Base-by-base conservation (phyloP, 2,797 vertebrate genomes). In the Anableps anableps region DNA sequence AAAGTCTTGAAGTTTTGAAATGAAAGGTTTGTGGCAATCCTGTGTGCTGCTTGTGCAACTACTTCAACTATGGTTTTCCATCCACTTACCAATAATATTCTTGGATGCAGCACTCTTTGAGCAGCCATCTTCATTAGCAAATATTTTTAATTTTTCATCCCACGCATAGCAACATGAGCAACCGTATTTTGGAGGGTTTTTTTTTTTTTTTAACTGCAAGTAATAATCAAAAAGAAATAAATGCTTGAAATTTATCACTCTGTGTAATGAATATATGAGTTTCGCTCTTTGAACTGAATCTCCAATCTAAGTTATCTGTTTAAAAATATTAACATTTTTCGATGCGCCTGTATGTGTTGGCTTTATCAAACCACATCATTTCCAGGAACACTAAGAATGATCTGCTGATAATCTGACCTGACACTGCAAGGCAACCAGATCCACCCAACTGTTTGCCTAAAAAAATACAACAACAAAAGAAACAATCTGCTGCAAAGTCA, bases 401-500 rank as follows among this genome's bases (percentile, higher is more conserved):
- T 26, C 21, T 43, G 66, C 38, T 43, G 38, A 10, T 23, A 70
- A 43, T 70, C 38, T 53, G 13, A 38, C 19, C 21, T 66, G 34
- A 66, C 62, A 17, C 50, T 41, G 66, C 66, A 70, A 70, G 23
- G 38, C 66, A 43, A 70, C 66, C 66, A 70, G 66, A 70, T 5
- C 38, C 23, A n/a, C 5, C 23, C 23, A 43, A 14, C 73, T n/a
- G 36, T 41, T 55, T 70, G 71, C 68, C 23, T 31, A 43, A 23
- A 68, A 38, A 73, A 82, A 86, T 4, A 36, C 29, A 72, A 72
- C 23, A 71, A 74, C 0, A 78, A 36, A 36, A 74, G 1, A 75
- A 51, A 72, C 73, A 9, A 78, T 74, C 31, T 86, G 73, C 70
- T 79, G 6, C 8, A n/a, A 16, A 55, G 70, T 55, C 45, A 10